Base-by-base conservation (phyloP, 2,113 vertebrate genomes). In the Silurus glanis region DNA sequence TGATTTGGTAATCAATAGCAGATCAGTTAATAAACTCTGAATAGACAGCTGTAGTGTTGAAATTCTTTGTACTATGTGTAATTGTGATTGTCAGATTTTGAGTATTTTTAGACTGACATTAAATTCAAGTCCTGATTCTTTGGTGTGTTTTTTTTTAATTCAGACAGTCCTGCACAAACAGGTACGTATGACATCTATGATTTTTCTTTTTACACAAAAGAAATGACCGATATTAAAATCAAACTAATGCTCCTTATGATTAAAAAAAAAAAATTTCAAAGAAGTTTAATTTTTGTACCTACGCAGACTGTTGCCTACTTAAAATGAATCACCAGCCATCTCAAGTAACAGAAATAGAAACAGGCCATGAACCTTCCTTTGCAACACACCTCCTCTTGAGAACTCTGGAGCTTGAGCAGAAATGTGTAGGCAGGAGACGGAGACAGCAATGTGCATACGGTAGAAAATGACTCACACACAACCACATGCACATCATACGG, bases 311-410 rank as follows among this genome's bases (percentile, higher is more conserved):
- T 62, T 78, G 83, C 83, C 56, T 64, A 88, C 64, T 13, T 58
- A 85, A 67, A 61, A 78, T 80, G 71, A 78, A 80, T 83, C 62
- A 85, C 74, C 64, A 45, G 75, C 49, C 64, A 66, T 55, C 59
- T 21, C 21, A 51, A 72, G 64, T 6, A 45, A 69, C 66, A 88
- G 82, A 88, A 83, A 88, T 88, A 88, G 87, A 82, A 88, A 82
- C 59, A 67, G 67, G 74, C 72, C 85, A 86, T 49, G 45, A 86
- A 78, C 82, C 87, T 80, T 83, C 67, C 62, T 83, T 67, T 86
- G 74, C 49, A 37, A 51, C 47, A 89, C 85, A 86, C 82, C 75
- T 83, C 37, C 83, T 86, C 67, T 81, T 23, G 81, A 25, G 64
- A 49, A 67, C 67, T 49, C 49, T 61, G 6, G 14, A 19, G n/a